Evolutionary conservation across 2,113 vertebrate species (phyloP).

Genomic region (Grammomys surdaster): DNA sequence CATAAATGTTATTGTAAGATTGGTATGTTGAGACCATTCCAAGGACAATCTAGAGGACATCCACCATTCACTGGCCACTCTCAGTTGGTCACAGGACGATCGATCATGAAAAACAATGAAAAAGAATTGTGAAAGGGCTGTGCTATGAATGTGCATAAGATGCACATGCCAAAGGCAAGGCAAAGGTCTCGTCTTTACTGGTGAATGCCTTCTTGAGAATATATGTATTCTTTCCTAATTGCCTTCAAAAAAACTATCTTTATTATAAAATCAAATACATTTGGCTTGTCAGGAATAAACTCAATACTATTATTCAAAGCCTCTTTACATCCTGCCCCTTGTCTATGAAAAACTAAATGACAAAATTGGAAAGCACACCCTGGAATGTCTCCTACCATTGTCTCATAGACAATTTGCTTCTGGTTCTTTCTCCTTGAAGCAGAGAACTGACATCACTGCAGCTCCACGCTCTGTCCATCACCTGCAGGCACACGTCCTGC

Average conservation of each 20-base stretch:
- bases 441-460: background rate
- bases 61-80: too few species aligned
- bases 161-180: background rate
- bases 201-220: background rate
- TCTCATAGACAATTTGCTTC: background rate
- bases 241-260: background rate
- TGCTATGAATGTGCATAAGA: background rate
- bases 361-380: background rate
- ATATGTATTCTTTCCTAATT: background rate
- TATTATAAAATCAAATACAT: background rate
- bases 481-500: background rate
- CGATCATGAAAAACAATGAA: conserved; percentile 27
- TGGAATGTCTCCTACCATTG: background rate
- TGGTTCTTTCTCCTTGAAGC: background rate
- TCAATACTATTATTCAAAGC: background rate
- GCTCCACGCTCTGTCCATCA: background rate
- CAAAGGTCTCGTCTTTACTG: background rate
- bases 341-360: conserved; percentile 45
- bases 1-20: background rate
- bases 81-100: background rate
- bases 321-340: background rate
- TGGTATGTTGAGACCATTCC: conserved; percentile 17
- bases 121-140: conserved; percentile 37
- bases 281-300: background rate
- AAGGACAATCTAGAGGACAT: conserved; percentile 40